Conservation (phyloP, 2,888 invertebrate genomes). For the Agrochola circellaris region DNA sequence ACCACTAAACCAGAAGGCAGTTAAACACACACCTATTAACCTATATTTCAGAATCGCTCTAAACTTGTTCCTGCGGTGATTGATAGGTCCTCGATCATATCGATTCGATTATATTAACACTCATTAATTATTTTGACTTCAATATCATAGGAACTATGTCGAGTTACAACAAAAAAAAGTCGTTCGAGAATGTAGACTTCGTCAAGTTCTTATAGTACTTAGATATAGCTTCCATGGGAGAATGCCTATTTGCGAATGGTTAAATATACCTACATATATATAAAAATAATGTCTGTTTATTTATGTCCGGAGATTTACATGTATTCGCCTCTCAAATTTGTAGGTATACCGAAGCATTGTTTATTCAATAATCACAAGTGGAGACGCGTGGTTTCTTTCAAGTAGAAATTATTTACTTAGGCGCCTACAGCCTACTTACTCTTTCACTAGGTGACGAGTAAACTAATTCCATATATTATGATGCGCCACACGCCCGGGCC, state of each 20-base stretch:
- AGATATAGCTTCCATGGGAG: neutral
- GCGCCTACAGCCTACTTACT: slow-evolving; percentile 44
- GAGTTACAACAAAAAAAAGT: slow-evolving; percentile 10
- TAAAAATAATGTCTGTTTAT: slow-evolving; percentile 16
- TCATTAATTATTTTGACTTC: slow-evolving; percentile 23
- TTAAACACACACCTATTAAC: slow-evolving; percentile 2
- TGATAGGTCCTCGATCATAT: slow-evolving; percentile 39
- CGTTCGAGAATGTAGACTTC: neutral
- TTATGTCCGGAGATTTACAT: slow-evolving; percentile 14
- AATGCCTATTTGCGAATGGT: neutral
- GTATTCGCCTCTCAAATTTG: slow-evolving; percentile 14
- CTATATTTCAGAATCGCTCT: slow-evolving; percentile 14
- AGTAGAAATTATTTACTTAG: slow-evolving; percentile 63
- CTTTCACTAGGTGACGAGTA: slow-evolving; percentile 52
- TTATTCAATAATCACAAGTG: slow-evolving; percentile 47
- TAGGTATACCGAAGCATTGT: slow-evolving; percentile 25
- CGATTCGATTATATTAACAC: slow-evolving; percentile 21
- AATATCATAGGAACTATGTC: neutral
- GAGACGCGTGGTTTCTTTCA: slow-evolving; percentile 28
- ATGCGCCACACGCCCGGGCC: slow-evolving; percentile 42
- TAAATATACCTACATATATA: neutral
- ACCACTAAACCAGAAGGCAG: too few species aligned
- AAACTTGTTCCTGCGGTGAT: slow-evolving; percentile 46
- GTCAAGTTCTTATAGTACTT: neutral
- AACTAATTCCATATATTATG: slow-evolving; percentile 60